Base-by-base conservation (phyloP, 2,888 invertebrate species). In the Pseudococcus longispinus region DNA sequence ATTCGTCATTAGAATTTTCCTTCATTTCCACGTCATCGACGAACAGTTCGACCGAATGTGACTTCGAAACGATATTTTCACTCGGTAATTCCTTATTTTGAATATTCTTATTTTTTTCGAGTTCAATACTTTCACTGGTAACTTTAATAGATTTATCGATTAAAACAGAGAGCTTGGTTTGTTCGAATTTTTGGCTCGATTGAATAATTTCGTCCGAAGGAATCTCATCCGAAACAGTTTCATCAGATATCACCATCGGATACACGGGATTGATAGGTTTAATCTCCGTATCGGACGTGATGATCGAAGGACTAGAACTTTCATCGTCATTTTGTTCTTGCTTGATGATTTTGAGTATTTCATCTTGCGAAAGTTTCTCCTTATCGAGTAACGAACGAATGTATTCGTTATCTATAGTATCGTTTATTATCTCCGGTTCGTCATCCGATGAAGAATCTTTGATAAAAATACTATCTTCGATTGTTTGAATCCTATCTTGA, bases 341-440 rank as follows among this genome's bases (percentile, higher is more conserved):
- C 80, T 91, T 90, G 2, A 92, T 90, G 44, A 92, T 88, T 32
- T 89, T 88, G 0, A 91, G 91, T 88, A 96, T 94, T 90, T 95
- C 94, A 88, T 93, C 93, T 88, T 94, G 93, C 83, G 95, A 94
- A 89, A 96, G 93, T 88, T 94, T 95, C 87, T 87, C 70, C 87
- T 87, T 32, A 88, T 87, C 20, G 18, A 55, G 60, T 26, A 83
- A 29, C 13, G 65, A 18, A 29, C 83, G 42, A 9, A 83, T 65
- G 32, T 51, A 87, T 42, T 87, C 51, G 26, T 15, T 29, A 3
- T 46, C 83, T 32, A 8, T 2, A 18, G 65, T 74, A 60, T 83
- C 83, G 20, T 91, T 90, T 88, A 92, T 91, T 88, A 91, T 90
- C 88, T 91, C 89, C 88, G 90, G 90, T 87, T 92, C 91, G 55